phyloP scores from a whole-genome alignment of 2,113 vertebrate genomes.

The Rhizomys pruinosus region DNA sequence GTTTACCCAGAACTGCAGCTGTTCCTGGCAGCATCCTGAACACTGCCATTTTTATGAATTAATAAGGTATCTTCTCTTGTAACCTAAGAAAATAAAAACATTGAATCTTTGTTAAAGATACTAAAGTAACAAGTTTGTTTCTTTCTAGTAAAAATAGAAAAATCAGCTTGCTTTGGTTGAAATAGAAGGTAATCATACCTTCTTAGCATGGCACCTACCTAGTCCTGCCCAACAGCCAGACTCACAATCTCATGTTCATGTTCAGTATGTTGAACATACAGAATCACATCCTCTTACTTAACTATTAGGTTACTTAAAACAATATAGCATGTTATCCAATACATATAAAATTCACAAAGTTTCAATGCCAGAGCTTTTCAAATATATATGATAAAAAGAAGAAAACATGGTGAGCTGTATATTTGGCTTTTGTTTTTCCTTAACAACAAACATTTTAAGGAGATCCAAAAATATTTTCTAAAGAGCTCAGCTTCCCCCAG shows the following conservation, averaged over 20 bases:
- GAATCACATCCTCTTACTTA: not conserved
- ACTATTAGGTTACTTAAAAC: conserved; percentile 15
- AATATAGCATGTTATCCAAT: not conserved
- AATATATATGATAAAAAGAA: conserved; percentile 43
- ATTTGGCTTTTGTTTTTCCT: not conserved
- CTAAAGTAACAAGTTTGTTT: conserved; percentile 20
- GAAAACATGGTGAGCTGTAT: not conserved
- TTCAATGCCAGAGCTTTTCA: not conserved
- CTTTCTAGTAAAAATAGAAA: not conserved
- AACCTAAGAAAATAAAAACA: conserved; percentile 83
- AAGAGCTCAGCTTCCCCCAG: not conserved
- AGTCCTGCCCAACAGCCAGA: conserved; percentile 13
- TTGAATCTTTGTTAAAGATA: conserved; percentile 37
- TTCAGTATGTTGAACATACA: not conserved
- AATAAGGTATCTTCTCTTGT: conserved; percentile 86
- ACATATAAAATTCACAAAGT: conserved; percentile 16
- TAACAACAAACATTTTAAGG: conserved; percentile 20
- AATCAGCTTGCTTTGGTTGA: conserved; percentile 31
- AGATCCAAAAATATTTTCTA: not conserved
- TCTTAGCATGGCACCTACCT: not conserved
- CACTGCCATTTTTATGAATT: conserved; percentile 88
- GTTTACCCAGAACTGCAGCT: conserved; percentile 86
- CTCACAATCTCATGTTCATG: not conserved
- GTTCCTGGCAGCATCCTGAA: conserved; percentile 86
- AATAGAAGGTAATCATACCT: conserved; percentile 29